phyloP scores from a whole-genome alignment of 1,140 invertebrate species.

The Caerostris darwini region DNA sequence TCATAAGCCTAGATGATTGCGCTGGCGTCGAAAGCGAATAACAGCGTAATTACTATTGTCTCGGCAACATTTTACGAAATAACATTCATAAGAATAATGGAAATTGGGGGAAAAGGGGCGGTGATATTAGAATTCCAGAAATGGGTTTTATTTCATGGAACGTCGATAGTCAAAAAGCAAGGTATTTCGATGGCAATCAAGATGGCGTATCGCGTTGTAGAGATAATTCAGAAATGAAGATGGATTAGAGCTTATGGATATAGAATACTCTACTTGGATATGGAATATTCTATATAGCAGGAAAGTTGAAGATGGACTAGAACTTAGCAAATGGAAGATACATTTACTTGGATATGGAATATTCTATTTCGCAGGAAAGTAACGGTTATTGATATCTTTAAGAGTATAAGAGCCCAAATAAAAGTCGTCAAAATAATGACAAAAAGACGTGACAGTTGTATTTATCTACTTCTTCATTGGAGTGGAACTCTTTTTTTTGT shows the following conservation, averaged over 20 bases:
- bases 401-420: no score
- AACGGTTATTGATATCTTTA: no score
- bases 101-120: background rate
- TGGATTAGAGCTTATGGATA: background rate
- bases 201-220: background rate
- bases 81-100: background rate
- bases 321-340: no score
- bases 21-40: background rate
- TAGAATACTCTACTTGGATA: no score
- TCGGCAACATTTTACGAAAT: background rate
- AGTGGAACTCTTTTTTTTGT: no score
- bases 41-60: conserved; percentile 41
- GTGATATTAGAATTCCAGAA: background rate
- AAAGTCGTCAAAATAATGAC: no score
- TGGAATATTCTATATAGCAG: no score
- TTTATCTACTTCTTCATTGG: no score
- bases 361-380: no score
- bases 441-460: no score
- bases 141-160: background rate
- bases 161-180: background rate
- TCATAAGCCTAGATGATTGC: conserved; percentile 3
- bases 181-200: background rate
- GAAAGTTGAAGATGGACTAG: no score
- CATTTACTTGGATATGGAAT: no score
- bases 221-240: background rate